These are phyloP conservation scores for Pantala flavescens DNA, from an alignment of 1,140 invertebrate genomes.

Conservation along the genomic window DNA sequence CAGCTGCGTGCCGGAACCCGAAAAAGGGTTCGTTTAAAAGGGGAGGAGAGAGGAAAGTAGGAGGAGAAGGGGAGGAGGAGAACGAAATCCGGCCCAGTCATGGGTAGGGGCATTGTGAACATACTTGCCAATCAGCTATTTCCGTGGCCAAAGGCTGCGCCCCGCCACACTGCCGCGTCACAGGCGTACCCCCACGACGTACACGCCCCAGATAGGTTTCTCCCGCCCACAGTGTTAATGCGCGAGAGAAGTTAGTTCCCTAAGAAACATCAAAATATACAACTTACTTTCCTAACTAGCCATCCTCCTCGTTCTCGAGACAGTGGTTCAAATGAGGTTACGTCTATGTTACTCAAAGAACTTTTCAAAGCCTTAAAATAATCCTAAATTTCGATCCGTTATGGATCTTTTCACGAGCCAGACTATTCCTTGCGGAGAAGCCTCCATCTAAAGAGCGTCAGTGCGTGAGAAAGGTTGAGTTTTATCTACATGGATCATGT, in stretches of 20 bases:
- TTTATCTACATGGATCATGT: neutral
- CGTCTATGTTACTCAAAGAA: neutral
- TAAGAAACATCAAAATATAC: neutral
- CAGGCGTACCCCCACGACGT: constrained; percentile 1
- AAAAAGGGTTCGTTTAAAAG: neutral
- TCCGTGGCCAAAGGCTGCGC: constrained; percentile 5
- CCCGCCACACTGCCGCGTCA: constrained; percentile 4
- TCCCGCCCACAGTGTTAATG: neutral
- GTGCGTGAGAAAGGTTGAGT: constrained; percentile 4
- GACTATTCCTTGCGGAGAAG: neutral
- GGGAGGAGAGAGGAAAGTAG: neutral
- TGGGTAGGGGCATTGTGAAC: neutral
- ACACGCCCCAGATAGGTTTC: constrained; percentile 3
- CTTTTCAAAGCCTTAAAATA: neutral
- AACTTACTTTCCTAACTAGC: neutral
- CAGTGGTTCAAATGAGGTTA: neutral
- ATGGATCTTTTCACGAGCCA: neutral
- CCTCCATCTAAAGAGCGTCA: constrained; percentile 4
- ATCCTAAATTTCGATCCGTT: neutral
- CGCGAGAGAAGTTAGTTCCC: neutral
- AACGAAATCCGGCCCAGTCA: neutral
- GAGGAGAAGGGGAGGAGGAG: constrained; percentile 5
- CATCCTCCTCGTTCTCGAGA: neutral
- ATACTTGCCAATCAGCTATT: constrained; percentile 9
- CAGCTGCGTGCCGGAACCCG: neutral